These are phyloP conservation scores for Rhizoglyphus robini DNA, from an alignment of 1,140 invertebrate species.

Conservation along the genomic window DNA sequence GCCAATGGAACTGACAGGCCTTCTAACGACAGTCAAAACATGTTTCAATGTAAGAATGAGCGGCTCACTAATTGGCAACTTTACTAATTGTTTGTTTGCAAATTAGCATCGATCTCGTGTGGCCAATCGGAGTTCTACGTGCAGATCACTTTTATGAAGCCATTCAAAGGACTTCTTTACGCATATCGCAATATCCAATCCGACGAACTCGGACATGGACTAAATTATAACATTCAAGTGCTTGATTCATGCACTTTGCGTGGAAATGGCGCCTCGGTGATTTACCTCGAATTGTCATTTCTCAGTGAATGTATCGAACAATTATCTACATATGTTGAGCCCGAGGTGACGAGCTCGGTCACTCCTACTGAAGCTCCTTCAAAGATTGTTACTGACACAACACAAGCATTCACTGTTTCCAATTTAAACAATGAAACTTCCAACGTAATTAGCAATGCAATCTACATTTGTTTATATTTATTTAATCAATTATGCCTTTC, in stretches of 20 bases:
- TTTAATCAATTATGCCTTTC: background rate
- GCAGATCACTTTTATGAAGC: background rate
- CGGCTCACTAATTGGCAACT: background rate
- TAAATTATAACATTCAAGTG: background rate
- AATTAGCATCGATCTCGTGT: background rate
- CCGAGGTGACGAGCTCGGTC: no score
- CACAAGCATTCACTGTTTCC: background rate
- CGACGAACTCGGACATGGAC: background rate
- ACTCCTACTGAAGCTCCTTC: no score
- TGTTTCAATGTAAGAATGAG: conserved; percentile 16
- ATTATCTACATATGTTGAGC: background rate
- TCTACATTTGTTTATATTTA: background rate
- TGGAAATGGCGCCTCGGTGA: conserved; percentile 9
- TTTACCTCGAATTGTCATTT: conserved; percentile 12
- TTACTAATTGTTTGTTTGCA: background rate
- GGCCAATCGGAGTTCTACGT: conserved; percentile 10
- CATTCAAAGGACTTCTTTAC: conserved; percentile 9
- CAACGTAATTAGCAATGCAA: background rate
- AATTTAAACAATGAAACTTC: background rate
- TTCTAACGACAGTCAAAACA: background rate
- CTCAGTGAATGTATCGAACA: conserved; percentile 12
- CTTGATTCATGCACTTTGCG: conserved; percentile 11
- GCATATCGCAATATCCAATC: background rate
- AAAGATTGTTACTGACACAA: background rate
- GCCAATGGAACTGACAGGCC: background rate